Evolutionary conservation across 2,113 vertebrate species (phyloP).

Genomic region (Equus quagga): DNA sequence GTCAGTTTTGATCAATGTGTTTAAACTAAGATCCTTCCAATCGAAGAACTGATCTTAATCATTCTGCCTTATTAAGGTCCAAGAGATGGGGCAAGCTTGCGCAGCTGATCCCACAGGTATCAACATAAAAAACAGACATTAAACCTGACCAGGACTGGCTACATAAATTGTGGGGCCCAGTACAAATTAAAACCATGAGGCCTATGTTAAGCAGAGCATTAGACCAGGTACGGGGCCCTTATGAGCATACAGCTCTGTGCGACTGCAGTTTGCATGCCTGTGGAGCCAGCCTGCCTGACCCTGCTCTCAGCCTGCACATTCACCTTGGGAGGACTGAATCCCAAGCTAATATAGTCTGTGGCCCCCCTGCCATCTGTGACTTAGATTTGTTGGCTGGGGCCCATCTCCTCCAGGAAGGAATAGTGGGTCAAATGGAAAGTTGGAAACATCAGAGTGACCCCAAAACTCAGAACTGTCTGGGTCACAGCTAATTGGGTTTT

Average conservation of each 20-base stretch:
- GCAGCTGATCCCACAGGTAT: neutral
- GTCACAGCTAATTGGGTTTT: neutral
- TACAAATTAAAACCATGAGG: neutral
- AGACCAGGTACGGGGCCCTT: neutral
- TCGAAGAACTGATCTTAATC: neutral
- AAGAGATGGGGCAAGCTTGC: neutral
- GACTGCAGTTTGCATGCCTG: neutral
- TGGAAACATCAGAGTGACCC: neutral
- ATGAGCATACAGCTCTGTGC: neutral
- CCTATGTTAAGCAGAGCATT: neutral
- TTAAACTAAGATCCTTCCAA: neutral
- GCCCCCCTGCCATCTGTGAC: neutral
- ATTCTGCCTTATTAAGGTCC: neutral
- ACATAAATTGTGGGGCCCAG: neutral
- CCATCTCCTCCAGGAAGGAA: neutral
- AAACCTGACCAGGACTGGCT: neutral
- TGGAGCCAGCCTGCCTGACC: neutral
- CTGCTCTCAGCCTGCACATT: neutral
- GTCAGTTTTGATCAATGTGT: neutral
- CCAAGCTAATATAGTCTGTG: neutral
- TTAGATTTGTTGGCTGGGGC: neutral
- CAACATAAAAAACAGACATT: neutral
- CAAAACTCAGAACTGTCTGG: neutral
- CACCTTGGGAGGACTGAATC: neutral
- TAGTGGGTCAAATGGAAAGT: neutral